Conservation (phyloP, 2,888 invertebrate species). For the Cecidostiba fungosa region DNA sequence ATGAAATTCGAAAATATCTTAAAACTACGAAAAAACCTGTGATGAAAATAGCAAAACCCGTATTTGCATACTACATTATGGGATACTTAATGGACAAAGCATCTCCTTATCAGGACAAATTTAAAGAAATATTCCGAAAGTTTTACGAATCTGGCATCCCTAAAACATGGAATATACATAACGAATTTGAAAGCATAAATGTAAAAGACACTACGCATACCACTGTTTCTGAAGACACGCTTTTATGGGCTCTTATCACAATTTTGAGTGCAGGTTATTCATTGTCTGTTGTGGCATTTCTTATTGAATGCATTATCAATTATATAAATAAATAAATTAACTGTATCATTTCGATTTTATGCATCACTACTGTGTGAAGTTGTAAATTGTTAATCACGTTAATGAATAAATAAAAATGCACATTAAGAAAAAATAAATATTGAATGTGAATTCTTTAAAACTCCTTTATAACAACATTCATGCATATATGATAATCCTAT, state of each 20-base stretch:
- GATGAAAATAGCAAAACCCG: constrained; percentile 28
- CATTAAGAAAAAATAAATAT: not conserved
- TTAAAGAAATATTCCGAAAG: not conserved
- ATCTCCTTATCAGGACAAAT: constrained; percentile 8
- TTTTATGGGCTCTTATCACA: not conserved
- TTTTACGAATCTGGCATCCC: constrained; percentile 19
- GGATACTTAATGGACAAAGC: not conserved
- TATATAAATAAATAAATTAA: not conserved
- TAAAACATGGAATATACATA: not conserved
- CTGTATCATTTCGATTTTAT: not conserved
- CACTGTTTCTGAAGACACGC: no score
- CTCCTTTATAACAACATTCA: no score
- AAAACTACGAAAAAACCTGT: not conserved
- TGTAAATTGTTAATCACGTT: no score
- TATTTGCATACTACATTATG: constrained; percentile 4
- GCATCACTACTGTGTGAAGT: no score
- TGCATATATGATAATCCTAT: no score
- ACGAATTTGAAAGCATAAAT: no score
- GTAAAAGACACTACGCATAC: no score
- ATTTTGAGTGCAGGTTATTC: not conserved
- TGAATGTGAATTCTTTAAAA: no score
- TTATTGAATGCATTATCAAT: not conserved
- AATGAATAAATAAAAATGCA: not conserved
- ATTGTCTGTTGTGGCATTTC: not conserved
- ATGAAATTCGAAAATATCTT: not conserved